Evolutionary conservation across 2,113 vertebrate species (phyloP).

Genomic region (Procavia capensis): DNA sequence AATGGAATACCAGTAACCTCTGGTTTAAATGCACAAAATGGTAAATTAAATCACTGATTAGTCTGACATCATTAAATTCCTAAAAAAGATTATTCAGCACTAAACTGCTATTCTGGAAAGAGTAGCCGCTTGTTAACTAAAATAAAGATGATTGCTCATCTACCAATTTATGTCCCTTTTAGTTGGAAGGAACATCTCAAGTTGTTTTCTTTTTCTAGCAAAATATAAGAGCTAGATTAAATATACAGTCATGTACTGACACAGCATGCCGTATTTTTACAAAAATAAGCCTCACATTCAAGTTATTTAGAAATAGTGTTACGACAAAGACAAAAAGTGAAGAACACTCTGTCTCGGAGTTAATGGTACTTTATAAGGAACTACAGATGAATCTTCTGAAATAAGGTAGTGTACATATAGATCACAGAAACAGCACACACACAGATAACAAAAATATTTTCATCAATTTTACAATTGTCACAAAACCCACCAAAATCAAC

Average conservation of each 20-base stretch:
- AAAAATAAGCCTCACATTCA: slow-evolving; percentile 9
- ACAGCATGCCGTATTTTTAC: background rate
- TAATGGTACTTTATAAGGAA: slow-evolving; percentile 21
- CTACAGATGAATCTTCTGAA: slow-evolving; percentile 19
- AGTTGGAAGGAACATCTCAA: slow-evolving; percentile 17
- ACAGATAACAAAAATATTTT: slow-evolving; percentile 41
- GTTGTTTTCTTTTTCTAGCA: background rate
- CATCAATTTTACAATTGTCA: slow-evolving; percentile 18
- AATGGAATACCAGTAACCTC: background rate
- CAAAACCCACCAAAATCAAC: background rate
- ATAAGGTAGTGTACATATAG: background rate
- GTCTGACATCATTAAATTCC: slow-evolving; percentile 1
- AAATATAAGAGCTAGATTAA: background rate
- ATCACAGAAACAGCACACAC: slow-evolving; percentile 21
- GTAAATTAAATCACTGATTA: slow-evolving; percentile 17
- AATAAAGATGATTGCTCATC: slow-evolving; percentile 16
- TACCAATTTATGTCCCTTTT: background rate
- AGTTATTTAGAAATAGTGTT: slow-evolving; percentile 13
- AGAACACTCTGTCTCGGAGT: slow-evolving; percentile 23
- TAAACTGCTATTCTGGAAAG: slow-evolving; percentile 22
- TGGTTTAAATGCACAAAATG: background rate
- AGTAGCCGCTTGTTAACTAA: slow-evolving; percentile 27
- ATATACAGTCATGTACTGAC: background rate
- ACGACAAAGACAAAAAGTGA: slow-evolving; percentile 35
- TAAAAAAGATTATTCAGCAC: slow-evolving; percentile 44